Evolutionary conservation across 2,797 vertebrate genomes (phyloP).

Genomic region (Myioborus melanocephalus): DNA sequence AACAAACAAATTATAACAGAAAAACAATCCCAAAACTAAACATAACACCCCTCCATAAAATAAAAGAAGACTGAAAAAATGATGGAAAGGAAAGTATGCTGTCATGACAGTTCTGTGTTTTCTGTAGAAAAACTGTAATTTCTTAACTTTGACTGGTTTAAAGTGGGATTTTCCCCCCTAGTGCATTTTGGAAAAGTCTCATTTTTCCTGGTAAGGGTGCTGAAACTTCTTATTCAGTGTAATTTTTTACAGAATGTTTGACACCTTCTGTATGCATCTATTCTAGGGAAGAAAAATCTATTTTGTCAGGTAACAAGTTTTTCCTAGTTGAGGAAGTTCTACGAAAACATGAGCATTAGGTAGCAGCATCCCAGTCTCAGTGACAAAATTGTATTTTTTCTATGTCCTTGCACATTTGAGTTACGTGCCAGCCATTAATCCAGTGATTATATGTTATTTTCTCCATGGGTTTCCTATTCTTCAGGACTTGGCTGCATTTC

Average conservation of each 20-base stretch:
- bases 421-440: background rate
- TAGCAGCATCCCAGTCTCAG: fast-evolving
- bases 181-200: background rate
- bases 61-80: background rate
- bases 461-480: background rate
- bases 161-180: background rate
- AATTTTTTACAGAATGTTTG: background rate
- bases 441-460: background rate
- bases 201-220: background rate
- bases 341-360: fast-evolving
- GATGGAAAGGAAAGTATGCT: background rate
- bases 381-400: background rate
- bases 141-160: background rate
- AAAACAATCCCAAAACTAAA: background rate
- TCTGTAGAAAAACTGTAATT: background rate
- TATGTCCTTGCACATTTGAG: fast-evolving
- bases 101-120: background rate
- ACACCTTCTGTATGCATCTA: background rate
- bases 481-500: background rate
- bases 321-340: background rate
- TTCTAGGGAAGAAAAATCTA: background rate
- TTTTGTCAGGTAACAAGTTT: background rate
- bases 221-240: background rate
- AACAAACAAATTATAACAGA: background rate
- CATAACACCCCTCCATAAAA: background rate